These are phyloP conservation scores for Papilio gigon DNA, from an alignment of 2,888 invertebrate genomes.

Conservation along the genomic window DNA sequence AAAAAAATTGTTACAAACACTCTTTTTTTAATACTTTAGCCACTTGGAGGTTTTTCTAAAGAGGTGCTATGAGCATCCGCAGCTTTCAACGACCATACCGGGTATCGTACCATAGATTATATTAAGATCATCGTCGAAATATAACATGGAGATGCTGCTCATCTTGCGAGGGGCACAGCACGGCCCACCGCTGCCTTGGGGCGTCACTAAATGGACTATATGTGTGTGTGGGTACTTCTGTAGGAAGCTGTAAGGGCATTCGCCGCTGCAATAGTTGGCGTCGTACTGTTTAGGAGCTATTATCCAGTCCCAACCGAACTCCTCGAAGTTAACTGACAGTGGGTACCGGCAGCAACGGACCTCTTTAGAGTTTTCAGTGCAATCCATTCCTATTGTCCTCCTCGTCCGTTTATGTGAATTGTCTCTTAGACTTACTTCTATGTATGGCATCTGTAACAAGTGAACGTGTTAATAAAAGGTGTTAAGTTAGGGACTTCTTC, in stretches of 20 bases:
- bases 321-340: conserved; percentile 95
- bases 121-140: conserved; percentile 94
- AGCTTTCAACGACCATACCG: conserved; percentile 96
- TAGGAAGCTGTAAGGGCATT: conserved; percentile 94
- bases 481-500: no score
- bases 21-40: conserved; percentile 5
- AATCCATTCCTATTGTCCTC: conserved; percentile 91
- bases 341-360: conserved; percentile 97
- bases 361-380: conserved; percentile 90
- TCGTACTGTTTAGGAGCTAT: conserved; percentile 97
- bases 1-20: no score
- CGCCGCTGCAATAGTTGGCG: conserved; percentile 97
- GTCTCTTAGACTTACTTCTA: conserved; percentile 79
- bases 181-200: conserved; percentile 89
- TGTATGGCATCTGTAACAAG: conserved; percentile 76
- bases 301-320: conserved; percentile 99
- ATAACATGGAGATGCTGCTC: conserved; percentile 94
- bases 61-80: conserved; percentile 91
- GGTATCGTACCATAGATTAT: conserved; percentile 94
- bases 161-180: conserved; percentile 96
- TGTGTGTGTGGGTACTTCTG: conserved; percentile 95
- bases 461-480: background rate
- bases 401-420: conserved; percentile 85
- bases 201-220: conserved; percentile 90
- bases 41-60: conserved; percentile 57